Base-by-base conservation (phyloP, 2,888 invertebrate species). In the Ophion ellenae region DNA sequence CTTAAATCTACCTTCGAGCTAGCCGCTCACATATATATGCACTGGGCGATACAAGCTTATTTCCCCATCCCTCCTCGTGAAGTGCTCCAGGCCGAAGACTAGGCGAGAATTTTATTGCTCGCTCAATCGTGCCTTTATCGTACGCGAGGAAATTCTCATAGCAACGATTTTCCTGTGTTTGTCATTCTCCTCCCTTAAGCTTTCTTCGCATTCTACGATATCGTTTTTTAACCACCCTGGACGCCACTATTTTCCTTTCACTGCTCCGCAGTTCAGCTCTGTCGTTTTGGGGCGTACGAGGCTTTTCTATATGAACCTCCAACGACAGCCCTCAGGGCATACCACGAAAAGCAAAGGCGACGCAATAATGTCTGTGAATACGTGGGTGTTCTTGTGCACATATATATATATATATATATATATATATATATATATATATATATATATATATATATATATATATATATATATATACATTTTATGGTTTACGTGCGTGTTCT, bases 51-150 rank as follows among this genome's bases (percentile, higher is more conserved):
- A 45, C 79, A 70, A 40, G 75, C 69, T 82, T 67, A 77, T 80
- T 70, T 70, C 32, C 69, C 67, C 63, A 28, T 73, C 64, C 47
- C 36, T 24, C 53, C 75, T 32, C 70, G 53, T 69, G 47, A 59
- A 64, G 70, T 53, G 80, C 81, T 78, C 45, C 69, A 11, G 67
- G 79, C 84, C 67, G 36, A 77, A 79, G 71, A 66, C 14, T 47
- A 11, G 81, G 61, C 87, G 87, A 89, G 85, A 86, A 89, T 89
- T 90, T 90, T 89, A 89, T 90, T 89, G 88, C 89, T 85, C 88
- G 88, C 88, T 90, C 89, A 90, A 89, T 90, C 89, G 88, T 47
- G 86, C 87, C 77, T 79, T 74, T 86, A 83, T 67, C 80, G 75
- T 2, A 40, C 78, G 77, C 82, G 83, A 82, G 81, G 80, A 83